Evolutionary conservation across 2,797 vertebrate species (phyloP).

Genomic region (Anguilla megastoma): DNA sequence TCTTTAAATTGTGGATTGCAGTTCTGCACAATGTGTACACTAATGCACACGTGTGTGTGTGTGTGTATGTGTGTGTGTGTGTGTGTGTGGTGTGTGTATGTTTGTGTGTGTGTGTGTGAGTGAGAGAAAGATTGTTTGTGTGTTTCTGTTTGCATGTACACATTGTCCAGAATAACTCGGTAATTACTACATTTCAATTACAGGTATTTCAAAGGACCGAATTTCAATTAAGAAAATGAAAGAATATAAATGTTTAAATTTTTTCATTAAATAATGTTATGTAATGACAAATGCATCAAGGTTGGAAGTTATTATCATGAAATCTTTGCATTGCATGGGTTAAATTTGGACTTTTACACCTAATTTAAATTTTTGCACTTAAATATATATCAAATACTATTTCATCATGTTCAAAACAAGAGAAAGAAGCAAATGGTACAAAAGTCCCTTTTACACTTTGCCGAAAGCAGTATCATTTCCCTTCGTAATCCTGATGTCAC

Average conservation of each 20-base stretch:
- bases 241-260: background rate
- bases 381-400: background rate
- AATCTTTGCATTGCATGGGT: background rate
- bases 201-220: background rate
- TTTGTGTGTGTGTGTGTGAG: background rate
- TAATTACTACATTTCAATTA: background rate
- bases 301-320: background rate
- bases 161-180: background rate
- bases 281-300: background rate
- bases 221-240: background rate
- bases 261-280: background rate
- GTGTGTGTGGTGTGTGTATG: background rate
- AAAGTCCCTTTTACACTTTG: conserved; percentile 8
- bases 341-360: background rate
- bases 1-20: background rate
- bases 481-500: background rate
- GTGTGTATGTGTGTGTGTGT: background rate
- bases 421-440: background rate
- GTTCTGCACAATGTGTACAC: background rate
- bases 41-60: background rate
- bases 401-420: conserved; percentile 16
- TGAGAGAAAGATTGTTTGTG: background rate
- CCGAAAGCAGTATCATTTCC: conserved; percentile 10
- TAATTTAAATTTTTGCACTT: conserved; percentile 1
- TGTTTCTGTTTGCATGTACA: background rate